Evolutionary conservation across 1,140 invertebrate species (phyloP).

Genomic region (Anastatus disparis): DNA sequence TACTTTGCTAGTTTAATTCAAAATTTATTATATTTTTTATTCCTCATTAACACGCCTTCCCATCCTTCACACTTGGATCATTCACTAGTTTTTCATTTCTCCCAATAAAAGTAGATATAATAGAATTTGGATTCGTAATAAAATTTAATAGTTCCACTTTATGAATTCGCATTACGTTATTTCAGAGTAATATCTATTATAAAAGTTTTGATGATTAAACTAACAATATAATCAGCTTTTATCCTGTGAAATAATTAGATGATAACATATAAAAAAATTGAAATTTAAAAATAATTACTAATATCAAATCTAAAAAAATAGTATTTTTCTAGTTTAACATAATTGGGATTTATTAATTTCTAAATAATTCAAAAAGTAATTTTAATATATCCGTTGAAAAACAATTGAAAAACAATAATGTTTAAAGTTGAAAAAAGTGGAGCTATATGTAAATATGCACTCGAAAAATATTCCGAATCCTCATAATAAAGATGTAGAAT

Average conservation of each 20-base stretch:
- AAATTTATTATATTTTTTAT: constrained; percentile 11
- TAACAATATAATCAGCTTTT: too few species aligned
- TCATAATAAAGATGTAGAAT: not conserved
- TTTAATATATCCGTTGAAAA: not conserved
- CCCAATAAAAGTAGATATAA: constrained; percentile 8
- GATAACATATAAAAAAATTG: too few species aligned
- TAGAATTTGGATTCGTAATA: constrained; percentile 14
- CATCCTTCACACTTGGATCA: constrained; percentile 30
- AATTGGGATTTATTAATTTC: not conserved
- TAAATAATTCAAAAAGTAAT: not conserved
- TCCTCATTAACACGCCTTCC: constrained; percentile 13
- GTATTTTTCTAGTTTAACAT: too few species aligned
- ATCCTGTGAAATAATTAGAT: too few species aligned
- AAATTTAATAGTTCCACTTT: too few species aligned
- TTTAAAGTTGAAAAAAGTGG: too few species aligned
- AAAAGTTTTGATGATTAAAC: too few species aligned
- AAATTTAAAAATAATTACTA: too few species aligned
- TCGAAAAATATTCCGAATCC: not conserved
- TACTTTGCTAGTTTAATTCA: constrained; percentile 13
- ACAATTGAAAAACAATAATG: not conserved
- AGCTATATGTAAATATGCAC: not conserved
- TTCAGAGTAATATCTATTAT: too few species aligned
- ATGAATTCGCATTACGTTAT: too few species aligned
- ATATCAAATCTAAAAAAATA: too few species aligned
- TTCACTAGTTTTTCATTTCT: constrained; percentile 43